Conservation (phyloP, 2,113 vertebrate species). For the Ploceus nigricollis region DNA sequence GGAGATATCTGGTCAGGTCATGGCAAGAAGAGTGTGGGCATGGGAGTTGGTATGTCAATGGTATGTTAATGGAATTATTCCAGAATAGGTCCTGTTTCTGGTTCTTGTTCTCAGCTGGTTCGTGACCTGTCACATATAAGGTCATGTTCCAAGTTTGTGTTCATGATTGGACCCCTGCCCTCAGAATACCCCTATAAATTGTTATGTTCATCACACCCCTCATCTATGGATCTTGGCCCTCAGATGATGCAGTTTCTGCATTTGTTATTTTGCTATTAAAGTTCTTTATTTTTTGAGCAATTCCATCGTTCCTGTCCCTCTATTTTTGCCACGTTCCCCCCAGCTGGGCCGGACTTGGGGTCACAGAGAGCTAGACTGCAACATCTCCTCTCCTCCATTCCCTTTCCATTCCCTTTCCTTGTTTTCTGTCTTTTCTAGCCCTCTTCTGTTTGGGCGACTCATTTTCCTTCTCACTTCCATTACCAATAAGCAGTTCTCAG, state of each 20-base stretch:
- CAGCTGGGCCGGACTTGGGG: fast-evolving
- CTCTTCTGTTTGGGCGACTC: no score
- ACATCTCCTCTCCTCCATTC: not conserved
- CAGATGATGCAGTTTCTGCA: not conserved
- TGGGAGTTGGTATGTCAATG: not conserved
- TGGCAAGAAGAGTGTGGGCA: not conserved
- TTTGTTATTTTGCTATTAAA: not conserved
- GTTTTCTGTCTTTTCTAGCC: not conserved
- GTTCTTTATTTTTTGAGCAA: not conserved
- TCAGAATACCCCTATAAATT: not conserved
- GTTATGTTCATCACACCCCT: fast-evolving
- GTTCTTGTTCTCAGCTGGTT: not conserved
- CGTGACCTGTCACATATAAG: not conserved
- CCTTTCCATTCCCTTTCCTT: not conserved
- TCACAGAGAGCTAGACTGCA: not conserved
- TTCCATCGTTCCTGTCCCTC: not conserved
- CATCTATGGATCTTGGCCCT: not conserved
- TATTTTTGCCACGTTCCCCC: not conserved
- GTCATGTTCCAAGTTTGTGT: not conserved
- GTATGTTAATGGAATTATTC: not conserved
- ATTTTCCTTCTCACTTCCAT: not conserved
- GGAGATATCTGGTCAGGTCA: not conserved
- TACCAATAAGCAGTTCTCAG: not conserved
- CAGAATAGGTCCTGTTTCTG: not conserved
- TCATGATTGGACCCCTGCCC: not conserved